Base-by-base conservation (phyloP, 2,113 vertebrate species). In the Nyctereutes procyonoides region DNA sequence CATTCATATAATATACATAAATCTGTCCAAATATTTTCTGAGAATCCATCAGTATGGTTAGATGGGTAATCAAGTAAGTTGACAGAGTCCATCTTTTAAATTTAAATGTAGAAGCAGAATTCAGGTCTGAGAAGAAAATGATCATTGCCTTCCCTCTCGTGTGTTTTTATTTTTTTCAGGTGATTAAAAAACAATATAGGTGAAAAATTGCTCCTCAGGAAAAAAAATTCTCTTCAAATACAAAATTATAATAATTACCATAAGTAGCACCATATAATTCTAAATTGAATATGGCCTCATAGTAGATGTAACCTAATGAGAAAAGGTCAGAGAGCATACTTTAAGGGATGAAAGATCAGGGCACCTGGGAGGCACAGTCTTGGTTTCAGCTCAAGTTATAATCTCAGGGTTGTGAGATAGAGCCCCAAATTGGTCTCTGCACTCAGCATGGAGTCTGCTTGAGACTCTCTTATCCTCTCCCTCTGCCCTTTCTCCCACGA, bases 1-100 rank as follows among this genome's bases (percentile, higher is more conserved):
- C 86, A 93, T 98, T 98, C 98, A 98, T 92, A 80, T 92, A 82
- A 53, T 55, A 96, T 97, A 95, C 86, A 98, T 98, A 98, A 98
- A 97, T 98, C 97, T 96, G 62, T 81, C 35, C 90, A 97, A 97
- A 97, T 2, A 96, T 94, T 97, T 98, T 96, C n/a, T 32, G 73
- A 74, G 93, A 97, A 96, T 96, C 74, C 38, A 87, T 97, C 94
- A 69, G 95, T 97, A 97, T 95, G 77, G 97, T 98, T 97, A 96
- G 92, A 87, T 82, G 60, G 30, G 65, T 11, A 98, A 98, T 82
- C 62, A 97, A 95, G 53, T 79, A 56, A 83, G 86, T 55, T 95
- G 51, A 97, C 84, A 35, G 51, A 30, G 65, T 97, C 91, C 67
- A 82, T 96, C 60, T 38, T 90, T 92, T 28, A 96, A 97, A 97